Conservation (phyloP, 30 jellyfish, hydroid and myxozoan genomes). For the Hydra vulgaris region DNA sequence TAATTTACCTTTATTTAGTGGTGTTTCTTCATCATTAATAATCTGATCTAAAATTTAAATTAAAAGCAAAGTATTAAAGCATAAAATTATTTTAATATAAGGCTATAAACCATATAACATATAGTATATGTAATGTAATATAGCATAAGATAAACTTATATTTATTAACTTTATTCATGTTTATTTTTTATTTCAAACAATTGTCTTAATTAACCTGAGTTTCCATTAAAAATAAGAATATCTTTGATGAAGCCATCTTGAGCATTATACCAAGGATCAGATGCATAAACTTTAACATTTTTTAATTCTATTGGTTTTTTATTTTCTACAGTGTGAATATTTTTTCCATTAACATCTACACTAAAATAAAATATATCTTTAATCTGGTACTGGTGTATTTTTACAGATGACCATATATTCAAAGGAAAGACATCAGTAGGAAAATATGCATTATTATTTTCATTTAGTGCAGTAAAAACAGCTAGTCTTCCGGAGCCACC, state of each 20-base stretch:
- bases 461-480: neutral
- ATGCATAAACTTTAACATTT: neutral
- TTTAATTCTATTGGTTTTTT: neutral
- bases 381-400: neutral
- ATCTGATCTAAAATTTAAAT: neutral
- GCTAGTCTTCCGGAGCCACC: neutral
- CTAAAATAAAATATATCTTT: neutral
- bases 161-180: too few relatives aligned
- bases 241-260: conserved; percentile 1
- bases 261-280: neutral
- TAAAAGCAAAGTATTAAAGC: too few relatives aligned
- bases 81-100: too few relatives aligned
- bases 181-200: too few relatives aligned
- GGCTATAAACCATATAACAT: too few relatives aligned
- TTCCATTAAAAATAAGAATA: neutral
- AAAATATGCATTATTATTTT: neutral
- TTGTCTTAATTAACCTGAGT: neutral
- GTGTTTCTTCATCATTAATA: neutral
- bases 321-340: neutral
- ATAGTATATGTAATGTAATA: too few relatives aligned
- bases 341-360: neutral
- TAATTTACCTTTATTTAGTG: neutral
- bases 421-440: neutral
- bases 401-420: neutral
- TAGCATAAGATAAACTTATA: too few relatives aligned